phyloP scores from a whole-genome alignment of 1,140 invertebrate species.

The Kradibia gibbosae region DNA sequence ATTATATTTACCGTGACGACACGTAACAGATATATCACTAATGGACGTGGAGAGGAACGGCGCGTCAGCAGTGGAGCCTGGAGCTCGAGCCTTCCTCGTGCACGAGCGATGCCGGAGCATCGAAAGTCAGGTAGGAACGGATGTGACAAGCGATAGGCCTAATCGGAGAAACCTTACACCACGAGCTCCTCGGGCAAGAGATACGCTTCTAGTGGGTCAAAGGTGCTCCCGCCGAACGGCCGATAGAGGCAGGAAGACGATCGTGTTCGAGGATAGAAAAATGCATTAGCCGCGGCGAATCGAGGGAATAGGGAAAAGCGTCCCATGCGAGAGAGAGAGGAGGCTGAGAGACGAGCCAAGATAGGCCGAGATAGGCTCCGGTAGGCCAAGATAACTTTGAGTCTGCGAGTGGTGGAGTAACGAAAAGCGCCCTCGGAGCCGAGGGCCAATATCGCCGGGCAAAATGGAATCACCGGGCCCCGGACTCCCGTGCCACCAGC shows the following conservation, averaged over 20 bases:
- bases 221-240: background rate
- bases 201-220: background rate
- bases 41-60: conserved; percentile 14
- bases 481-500: too few relatives aligned
- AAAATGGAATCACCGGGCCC: background rate
- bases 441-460: background rate
- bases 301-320: too few relatives aligned
- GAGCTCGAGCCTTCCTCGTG: background rate
- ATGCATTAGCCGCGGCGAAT: background rate
- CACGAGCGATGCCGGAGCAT: background rate
- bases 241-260: background rate
- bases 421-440: background rate
- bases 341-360: too few relatives aligned
- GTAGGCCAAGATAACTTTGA: too few relatives aligned
- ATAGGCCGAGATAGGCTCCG: background rate
- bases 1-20: background rate
- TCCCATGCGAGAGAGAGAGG: too few relatives aligned
- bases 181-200: background rate
- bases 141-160: background rate
- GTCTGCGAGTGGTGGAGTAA: too few relatives aligned
- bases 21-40: background rate
- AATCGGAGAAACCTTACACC: background rate
- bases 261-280: background rate
- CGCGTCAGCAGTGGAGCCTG: background rate
- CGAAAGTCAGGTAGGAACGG: conserved; percentile 15